A percentile compares a stretch with the other conserved stretches of the same genome.
phyloP scores from a whole-genome alignment of 2,797 vertebrate species.

The Cichlasoma orientale region DNA sequence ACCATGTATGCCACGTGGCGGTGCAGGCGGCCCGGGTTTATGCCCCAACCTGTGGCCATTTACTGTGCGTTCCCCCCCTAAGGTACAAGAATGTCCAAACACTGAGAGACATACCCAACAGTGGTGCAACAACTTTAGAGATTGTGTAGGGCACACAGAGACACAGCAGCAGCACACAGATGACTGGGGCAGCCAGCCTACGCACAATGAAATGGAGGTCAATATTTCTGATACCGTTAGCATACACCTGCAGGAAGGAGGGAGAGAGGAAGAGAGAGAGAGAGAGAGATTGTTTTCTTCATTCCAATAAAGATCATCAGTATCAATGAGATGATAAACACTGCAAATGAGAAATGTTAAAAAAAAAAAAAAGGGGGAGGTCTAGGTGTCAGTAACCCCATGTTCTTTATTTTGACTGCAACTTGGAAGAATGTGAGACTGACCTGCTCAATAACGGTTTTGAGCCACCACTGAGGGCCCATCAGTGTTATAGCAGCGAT shows the following conservation, averaged over 20 bases:
- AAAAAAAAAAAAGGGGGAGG: too few relatives aligned
- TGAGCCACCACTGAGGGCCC: slow-evolving; percentile 99
- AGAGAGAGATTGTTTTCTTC: neutral
- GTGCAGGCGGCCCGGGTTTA: too few relatives aligned
- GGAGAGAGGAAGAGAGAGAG: neutral
- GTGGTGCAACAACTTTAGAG: slow-evolving; percentile 87
- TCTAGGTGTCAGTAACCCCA: neutral
- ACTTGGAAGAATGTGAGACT: slow-evolving; percentile 13
- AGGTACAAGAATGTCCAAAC: neutral
- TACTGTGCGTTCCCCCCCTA: neutral
- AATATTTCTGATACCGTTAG: slow-evolving; percentile 96
- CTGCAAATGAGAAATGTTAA: too few relatives aligned
- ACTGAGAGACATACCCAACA: slow-evolving; percentile 82
- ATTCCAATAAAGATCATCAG: neutral
- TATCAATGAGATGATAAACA: neutral
- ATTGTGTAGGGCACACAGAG: slow-evolving; percentile 92
- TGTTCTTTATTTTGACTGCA: neutral
- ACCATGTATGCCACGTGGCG: too few relatives aligned
- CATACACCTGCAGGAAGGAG: slow-evolving; percentile 87
- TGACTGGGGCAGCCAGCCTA: slow-evolving; percentile 91
- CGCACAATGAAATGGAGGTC: slow-evolving; percentile 94
- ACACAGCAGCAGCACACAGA: slow-evolving; percentile 91
- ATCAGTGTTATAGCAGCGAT: slow-evolving; percentile 96
- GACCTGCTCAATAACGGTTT: slow-evolving; percentile 98
- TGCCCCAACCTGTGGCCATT: too few relatives aligned